Conservation (phyloP, 2,113 vertebrate species). For the Bubo scandiacus region DNA sequence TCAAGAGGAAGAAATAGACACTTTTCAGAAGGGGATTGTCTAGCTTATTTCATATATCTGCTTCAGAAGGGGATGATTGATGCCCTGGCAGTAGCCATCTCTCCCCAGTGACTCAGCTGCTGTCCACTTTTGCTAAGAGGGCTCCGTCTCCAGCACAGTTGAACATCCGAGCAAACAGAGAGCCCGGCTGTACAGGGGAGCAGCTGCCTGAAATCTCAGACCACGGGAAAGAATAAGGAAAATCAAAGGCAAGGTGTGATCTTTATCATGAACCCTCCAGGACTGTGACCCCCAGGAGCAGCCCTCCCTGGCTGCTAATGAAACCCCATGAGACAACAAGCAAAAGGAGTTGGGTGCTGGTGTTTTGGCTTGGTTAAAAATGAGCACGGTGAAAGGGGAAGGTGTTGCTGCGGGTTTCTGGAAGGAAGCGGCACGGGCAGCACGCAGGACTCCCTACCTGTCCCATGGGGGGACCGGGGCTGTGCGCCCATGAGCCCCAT, state of each 20-base stretch:
- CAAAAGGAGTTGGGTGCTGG: fast-evolving
- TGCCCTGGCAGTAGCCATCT: not conserved
- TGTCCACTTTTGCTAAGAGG: fast-evolving
- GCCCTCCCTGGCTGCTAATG: too few relatives aligned
- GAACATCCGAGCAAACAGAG: not conserved
- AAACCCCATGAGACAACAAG: fast-evolving
- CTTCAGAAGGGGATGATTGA: not conserved
- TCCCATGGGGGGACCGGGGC: not conserved
- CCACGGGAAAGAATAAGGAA: not conserved
- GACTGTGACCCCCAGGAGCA: not conserved
- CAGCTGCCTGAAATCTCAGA: not conserved
- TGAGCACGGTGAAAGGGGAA: not conserved
- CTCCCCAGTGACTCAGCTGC: not conserved
- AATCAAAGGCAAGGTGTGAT: not conserved
- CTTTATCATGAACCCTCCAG: not conserved
- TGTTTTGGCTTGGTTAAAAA: not conserved
- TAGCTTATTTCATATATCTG: not conserved
- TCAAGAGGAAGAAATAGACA: not conserved
- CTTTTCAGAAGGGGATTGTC: not conserved
- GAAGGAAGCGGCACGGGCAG: not conserved
- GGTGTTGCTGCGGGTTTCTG: fast-evolving
- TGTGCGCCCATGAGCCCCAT: fast-evolving
- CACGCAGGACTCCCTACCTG: not conserved
- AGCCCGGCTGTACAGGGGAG: not conserved
- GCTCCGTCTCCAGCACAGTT: not conserved